Base-by-base conservation (phyloP, 2,888 invertebrate genomes). In the Strigamia maritima region DNA sequence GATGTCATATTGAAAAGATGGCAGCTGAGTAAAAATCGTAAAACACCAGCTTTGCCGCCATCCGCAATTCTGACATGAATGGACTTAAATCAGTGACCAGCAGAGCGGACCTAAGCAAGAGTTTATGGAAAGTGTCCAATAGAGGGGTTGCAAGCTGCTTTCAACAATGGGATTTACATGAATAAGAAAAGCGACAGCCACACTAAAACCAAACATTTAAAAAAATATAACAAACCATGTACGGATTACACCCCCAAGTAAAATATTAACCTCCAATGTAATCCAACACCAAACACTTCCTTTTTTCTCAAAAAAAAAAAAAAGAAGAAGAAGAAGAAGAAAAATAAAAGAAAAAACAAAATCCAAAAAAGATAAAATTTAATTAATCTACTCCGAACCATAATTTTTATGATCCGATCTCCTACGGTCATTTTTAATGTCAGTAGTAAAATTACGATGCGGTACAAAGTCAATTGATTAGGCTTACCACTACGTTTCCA, bases 1-100 rank as follows among this genome's bases (percentile, higher is more conserved):
- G 70, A 70, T 70, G 70, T 70, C 70, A 70, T 70, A 70, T 70
- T 26, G 70, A 70, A 70, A 70, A 70, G 70, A 70, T 70, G 70
- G 70, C 26, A 28, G 70, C 26, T 70, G 70, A 70, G 70, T 70
- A 26, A 70, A 70, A 70, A 70, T 70, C 70, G 70, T 70, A 70
- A 70, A 70, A 70, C 70, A 70, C 28, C 24, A 70, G 70, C 24
- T 70, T 70, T 70, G 70, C 70, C 28, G 70, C 70, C 70, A 70
- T 70, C 70, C 70, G 14, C 70, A 28, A n/a, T 70, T 70, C 28
- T 70, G 70, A 70, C 70, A 70, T 70, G 26, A 70, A 70, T 70
- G 70, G 70, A 70, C 70, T 70, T 70, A 70, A 70, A 70, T 70
- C 70, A 70, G 70, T 70, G 70, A 70, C 70, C 70, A 70, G 70